Evolutionary conservation across 64 coral and sea anemone species (phyloP), one percentile per base, ranked within the genome.

Genomic region (Catalaphyllia jardinei): DNA sequence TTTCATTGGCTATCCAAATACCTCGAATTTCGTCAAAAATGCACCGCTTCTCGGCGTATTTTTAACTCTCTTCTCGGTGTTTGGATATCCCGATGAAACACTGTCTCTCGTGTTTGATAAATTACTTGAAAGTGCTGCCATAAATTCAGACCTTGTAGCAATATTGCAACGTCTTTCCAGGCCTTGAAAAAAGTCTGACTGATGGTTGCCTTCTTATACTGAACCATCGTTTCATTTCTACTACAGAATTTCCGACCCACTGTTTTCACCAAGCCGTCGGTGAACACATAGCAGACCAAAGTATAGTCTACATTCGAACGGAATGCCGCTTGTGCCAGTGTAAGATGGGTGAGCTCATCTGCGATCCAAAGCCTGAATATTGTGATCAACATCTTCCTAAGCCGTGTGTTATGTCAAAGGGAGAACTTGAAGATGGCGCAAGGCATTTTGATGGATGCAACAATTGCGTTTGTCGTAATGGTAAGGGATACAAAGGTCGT

Each of bases 371-470:
- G 24, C 91, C 95, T 31, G 54, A 54, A 0, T 31, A 1, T 0
- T 96, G 95, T 52, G 72, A 85, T 30, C 10, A 71, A 29, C 63
- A 74, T 20, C 80, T 39, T 10, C 13, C 13, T 18, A 77, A 84
- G 24, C 64, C 76, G 8, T 99, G 97, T 84, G 16, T 57, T 31
- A 80, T 99, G 49, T 42, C 76, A 64, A 91, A 95, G 17, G 93
- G 89, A 73, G 67, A 99, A 35, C 22, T 93, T 1, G 8, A 50
- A 6, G 91, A 95, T 39, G 73, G 88, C 4, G 73, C 88, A 19
- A 64, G 88, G 11, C 97, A 99, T 28, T 79, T 89, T 71, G 97
- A 99, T 79, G 97, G 97, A 11, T 99, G 97, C n/a, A 99, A 99
- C 49, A 75, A 87, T 17, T 99, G 97, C 62, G 50, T 92, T 31